Evolutionary conservation across 2,888 invertebrate genomes (phyloP).

Genomic region (Patella pellucida): DNA sequence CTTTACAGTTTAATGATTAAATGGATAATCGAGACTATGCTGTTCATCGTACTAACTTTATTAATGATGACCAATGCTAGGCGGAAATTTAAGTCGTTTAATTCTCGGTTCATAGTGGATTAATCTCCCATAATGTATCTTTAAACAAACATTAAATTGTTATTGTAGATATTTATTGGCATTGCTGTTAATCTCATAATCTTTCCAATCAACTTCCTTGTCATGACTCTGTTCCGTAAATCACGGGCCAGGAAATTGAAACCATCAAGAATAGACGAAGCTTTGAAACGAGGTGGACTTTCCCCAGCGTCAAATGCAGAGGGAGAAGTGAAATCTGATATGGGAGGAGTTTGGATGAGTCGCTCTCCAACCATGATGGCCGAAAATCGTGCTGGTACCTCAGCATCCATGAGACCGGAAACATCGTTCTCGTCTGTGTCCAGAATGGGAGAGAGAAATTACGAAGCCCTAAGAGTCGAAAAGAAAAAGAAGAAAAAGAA

Average conservation of each 20-base stretch:
- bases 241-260: slow-evolving; percentile 66
- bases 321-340: slow-evolving; percentile 9
- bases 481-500: slow-evolving; percentile 57
- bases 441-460: slow-evolving; percentile 21
- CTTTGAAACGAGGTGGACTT: slow-evolving; percentile 42
- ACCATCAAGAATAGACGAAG: slow-evolving; percentile 62
- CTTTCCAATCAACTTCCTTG: slow-evolving; percentile 71
- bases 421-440: slow-evolving; percentile 21
- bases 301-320: slow-evolving; percentile 12
- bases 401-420: slow-evolving; percentile 39
- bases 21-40: too few species aligned
- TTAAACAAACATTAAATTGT: background rate
- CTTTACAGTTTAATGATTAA: too few species aligned
- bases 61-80: too few species aligned
- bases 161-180: slow-evolving; percentile 71
- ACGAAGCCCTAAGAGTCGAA: background rate
- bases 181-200: slow-evolving; percentile 71
- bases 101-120: too few species aligned
- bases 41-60: too few species aligned
- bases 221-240: slow-evolving; percentile 72
- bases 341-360: slow-evolving; percentile 19
- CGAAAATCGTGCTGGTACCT: slow-evolving; percentile 14
- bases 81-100: too few species aligned
- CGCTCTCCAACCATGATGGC: slow-evolving; percentile 1
- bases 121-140: too few species aligned